Evolutionary conservation across 2,113 vertebrate species (phyloP).

Genomic region (Amia ocellicauda): DNA sequence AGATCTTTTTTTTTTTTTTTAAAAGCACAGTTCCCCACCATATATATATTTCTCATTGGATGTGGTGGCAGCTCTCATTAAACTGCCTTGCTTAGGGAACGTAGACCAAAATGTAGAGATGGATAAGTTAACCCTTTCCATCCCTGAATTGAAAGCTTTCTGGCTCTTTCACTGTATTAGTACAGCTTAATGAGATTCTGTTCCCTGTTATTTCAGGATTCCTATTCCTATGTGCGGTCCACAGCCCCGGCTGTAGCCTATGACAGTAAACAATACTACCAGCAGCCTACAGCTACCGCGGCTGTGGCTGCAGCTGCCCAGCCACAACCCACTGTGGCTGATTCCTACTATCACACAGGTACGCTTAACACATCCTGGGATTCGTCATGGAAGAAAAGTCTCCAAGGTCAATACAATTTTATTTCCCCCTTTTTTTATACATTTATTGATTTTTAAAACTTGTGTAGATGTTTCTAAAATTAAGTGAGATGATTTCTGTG

Average conservation of each 20-base stretch:
- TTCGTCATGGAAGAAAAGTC: constrained; percentile 9
- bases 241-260: constrained; percentile 90
- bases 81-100: too few species aligned
- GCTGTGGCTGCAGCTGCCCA: constrained; percentile 81
- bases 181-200: too few species aligned
- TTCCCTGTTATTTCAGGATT: constrained; percentile 68
- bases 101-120: too few species aligned
- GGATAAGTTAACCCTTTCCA: too few species aligned
- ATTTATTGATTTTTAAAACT: background rate
- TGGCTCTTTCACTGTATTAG: too few species aligned
- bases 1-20: too few species aligned
- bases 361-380: constrained; percentile 15
- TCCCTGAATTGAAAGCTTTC: too few species aligned
- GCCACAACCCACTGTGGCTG: constrained; percentile 88
- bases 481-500: background rate
- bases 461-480: background rate
- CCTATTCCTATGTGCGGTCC: constrained; percentile 92
- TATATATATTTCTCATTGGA: too few species aligned
- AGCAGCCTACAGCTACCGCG: constrained; percentile 84
- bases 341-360: constrained; percentile 97
- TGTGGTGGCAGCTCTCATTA: too few species aligned
- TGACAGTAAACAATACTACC: constrained; percentile 96
- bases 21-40: too few species aligned
- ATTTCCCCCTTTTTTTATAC: constrained; percentile 11
- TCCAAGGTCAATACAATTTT: constrained; percentile 5